A percentile compares a stretch with the other conserved stretches of the same genome.
Evolutionary conservation across 2,113 vertebrate species (phyloP).

Genomic region (Rhinichthys klamathensis): DNA sequence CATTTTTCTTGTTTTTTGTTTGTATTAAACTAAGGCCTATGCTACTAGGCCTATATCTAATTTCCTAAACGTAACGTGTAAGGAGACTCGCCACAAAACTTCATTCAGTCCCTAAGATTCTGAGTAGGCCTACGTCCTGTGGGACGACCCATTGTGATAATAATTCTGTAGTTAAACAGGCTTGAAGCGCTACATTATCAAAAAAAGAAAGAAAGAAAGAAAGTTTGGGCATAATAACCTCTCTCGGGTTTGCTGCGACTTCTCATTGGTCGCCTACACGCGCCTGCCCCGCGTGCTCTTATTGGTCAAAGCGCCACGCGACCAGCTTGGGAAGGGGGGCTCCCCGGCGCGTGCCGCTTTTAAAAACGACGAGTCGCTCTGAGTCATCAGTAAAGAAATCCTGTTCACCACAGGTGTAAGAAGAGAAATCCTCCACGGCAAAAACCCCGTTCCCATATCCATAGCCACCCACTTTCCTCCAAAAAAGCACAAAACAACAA

Average conservation of each 20-base stretch:
- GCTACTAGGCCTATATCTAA: not conserved
- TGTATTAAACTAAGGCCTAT: slow-evolving; percentile 9
- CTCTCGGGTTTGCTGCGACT: slow-evolving; percentile 68
- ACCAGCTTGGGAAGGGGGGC: slow-evolving; percentile 89
- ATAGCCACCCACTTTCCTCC: slow-evolving; percentile 14
- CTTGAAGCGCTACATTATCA: slow-evolving; percentile 67
- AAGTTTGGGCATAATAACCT: slow-evolving; percentile 65
- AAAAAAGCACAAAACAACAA: slow-evolving; percentile 76
- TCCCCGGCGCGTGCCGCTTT: slow-evolving; percentile 93
- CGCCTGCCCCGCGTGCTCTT: slow-evolving; percentile 77
- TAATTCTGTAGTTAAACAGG: slow-evolving; percentile 71
- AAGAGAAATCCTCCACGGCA: slow-evolving; percentile 43
- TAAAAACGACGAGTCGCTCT: slow-evolving; percentile 87
- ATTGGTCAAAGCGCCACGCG: slow-evolving; percentile 87
- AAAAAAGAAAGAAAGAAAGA: slow-evolving; percentile 72
- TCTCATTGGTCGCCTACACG: slow-evolving; percentile 89
- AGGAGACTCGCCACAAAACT: not conserved
- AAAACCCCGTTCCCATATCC: slow-evolving; percentile 21
- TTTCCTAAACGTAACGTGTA: not conserved
- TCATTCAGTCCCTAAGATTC: slow-evolving; percentile 43
- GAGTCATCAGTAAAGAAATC: slow-evolving; percentile 87
- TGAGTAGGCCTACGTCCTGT: slow-evolving; percentile 66
- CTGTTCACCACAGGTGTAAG: slow-evolving; percentile 78
- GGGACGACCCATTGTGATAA: slow-evolving; percentile 70
- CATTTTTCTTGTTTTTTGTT: not conserved